Conservation (phyloP, 37 sponge, comb jelly and placozoan species). For the Corticium candelabrum region DNA sequence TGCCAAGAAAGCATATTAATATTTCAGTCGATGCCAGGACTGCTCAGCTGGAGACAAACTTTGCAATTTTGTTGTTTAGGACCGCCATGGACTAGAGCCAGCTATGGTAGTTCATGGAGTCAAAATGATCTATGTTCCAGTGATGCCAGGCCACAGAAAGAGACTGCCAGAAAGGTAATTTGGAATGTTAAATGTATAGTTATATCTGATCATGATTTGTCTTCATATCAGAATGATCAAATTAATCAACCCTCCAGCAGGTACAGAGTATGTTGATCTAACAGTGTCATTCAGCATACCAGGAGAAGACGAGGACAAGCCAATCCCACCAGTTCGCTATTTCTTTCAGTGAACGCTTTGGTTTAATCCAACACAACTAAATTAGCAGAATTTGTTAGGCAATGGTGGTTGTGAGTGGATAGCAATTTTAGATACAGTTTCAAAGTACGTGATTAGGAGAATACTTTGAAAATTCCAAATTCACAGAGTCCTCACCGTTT, state of each 20-base stretch:
- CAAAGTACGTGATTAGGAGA: too few species aligned
- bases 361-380: too few species aligned
- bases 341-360: not conserved
- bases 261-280: slow-evolving; percentile 55
- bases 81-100: slow-evolving; percentile 44
- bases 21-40: too few species aligned
- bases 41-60: too few species aligned
- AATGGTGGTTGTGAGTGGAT: too few species aligned
- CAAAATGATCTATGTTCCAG: slow-evolving; percentile 87
- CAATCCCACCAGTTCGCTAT: slow-evolving; percentile 31
- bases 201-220: not conserved
- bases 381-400: too few species aligned
- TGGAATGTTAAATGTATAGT: not conserved
- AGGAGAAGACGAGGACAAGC: slow-evolving; percentile 31
- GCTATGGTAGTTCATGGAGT: slow-evolving; percentile 86
- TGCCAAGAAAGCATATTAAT: too few species aligned
- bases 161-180: slow-evolving; percentile 57
- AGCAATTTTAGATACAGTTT: too few species aligned
- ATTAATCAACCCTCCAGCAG: slow-evolving; percentile 38
- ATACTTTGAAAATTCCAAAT: too few species aligned
- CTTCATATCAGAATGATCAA: slow-evolving; percentile 48
- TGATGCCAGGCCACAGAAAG: slow-evolving; percentile 81
- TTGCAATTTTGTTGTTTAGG: slow-evolving; percentile 19
- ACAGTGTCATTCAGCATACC: slow-evolving; percentile 60
- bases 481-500: too few species aligned